phyloP scores from a whole-genome alignment of 92 coral and sea anemone species.

The Paragorgia papillata region DNA sequence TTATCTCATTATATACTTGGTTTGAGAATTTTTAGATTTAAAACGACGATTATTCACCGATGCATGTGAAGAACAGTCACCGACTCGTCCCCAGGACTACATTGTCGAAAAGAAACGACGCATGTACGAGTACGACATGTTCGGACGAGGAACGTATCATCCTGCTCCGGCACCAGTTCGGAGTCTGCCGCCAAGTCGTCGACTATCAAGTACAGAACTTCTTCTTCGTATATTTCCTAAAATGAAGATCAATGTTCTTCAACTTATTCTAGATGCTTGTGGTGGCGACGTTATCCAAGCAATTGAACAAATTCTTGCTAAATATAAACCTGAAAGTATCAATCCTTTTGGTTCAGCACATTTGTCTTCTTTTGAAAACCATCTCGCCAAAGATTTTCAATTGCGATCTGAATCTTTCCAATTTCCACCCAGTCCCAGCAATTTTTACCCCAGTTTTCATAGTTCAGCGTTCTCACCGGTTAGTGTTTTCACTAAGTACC shows the following conservation, averaged over 20 bases:
- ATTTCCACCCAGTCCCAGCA: slow-evolving; percentile 16
- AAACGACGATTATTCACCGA: slow-evolving; percentile 35
- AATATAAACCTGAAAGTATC: slow-evolving; percentile 59
- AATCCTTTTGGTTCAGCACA: slow-evolving; percentile 31
- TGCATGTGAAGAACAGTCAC: slow-evolving; percentile 10
- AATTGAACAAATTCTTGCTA: slow-evolving; percentile 86
- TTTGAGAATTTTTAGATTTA: slow-evolving; percentile 6
- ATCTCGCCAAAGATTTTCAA: slow-evolving; percentile 29
- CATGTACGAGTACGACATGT: slow-evolving; percentile 62
- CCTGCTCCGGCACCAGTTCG: slow-evolving; percentile 32
- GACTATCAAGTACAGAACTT: slow-evolving; percentile 88
- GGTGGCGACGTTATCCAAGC: slow-evolving; percentile 95
- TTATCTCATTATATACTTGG: neutral
- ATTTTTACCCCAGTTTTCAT: slow-evolving; percentile 24
- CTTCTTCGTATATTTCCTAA: slow-evolving; percentile 91
- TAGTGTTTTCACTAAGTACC: slow-evolving; percentile 17
- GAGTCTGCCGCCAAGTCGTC: slow-evolving; percentile 63
- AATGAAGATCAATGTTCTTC: slow-evolving; percentile 90
- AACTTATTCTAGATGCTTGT: slow-evolving; percentile 86
- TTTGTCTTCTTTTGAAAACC: slow-evolving; percentile 19
- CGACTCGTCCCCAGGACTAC: slow-evolving; percentile 25
- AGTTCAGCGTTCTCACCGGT: slow-evolving; percentile 27
- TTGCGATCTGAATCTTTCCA: slow-evolving; percentile 27
- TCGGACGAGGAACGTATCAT: slow-evolving; percentile 25
- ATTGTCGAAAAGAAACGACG: slow-evolving; percentile 70